Base-by-base conservation (phyloP, 2,113 vertebrate species). In the Falco punctatus region DNA sequence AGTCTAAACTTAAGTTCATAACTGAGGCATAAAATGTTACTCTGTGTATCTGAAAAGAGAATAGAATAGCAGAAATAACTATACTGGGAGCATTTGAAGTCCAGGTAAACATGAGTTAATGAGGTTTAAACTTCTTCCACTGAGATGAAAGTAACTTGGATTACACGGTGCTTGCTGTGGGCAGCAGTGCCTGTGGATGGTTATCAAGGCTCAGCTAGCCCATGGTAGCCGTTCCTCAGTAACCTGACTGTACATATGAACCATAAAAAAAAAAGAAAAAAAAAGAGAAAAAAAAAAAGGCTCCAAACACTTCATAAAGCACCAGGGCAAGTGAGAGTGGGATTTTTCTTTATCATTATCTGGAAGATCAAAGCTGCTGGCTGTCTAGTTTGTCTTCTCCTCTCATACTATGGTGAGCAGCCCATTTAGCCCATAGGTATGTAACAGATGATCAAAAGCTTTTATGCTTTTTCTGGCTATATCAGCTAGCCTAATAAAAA, bases 61-160 rank as follows among this genome's bases (percentile, higher is more conserved):
- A 26, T 32, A 83, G 27, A 88, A 40, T 48, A 58, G 28, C 51
- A 88, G 65, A 81, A 95, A 86, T 81, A 54, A 78, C 59, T 78
- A 23, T 57, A 46, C 10, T 91, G n/a, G 64, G 59, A 96, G 46
- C 16, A 48, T 11, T 83, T 20, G 73, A 70, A 80, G 27, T 78
- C 55, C 67, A 67, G 26, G 20, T 58, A 84, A 83, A 42, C 48
- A 38, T 64, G 55, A 88, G 42, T 74, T 86, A 95, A 95, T 71
- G 55, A 95, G n/a, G 18, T 32, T 81, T 91, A 86, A 95, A 35
- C n/a, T 78, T 82, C 49, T 82, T 94, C 48, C n/a, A 42, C n/a
- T 54, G 69, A 81, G 64, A 67, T 94, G 59, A 78, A 92, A 88
- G 58, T 66, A 55, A 84, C 16, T 74, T 49, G 3, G 42, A 5